phyloP scores from a whole-genome alignment of 2,113 vertebrate species.

The Chroicocephalus ridibundus region DNA sequence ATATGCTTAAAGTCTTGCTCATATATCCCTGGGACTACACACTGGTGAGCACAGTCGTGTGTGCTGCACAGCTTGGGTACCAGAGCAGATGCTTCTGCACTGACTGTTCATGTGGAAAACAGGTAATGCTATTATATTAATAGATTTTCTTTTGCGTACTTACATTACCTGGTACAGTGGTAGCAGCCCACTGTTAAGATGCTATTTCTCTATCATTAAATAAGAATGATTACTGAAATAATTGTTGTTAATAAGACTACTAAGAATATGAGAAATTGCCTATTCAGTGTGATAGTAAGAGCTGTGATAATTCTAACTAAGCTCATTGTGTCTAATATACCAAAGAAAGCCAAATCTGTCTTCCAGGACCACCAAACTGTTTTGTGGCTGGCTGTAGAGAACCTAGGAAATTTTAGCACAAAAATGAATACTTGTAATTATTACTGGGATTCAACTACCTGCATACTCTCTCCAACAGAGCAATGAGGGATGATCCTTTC shows the following conservation, averaged over 20 bases:
- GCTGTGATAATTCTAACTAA: neutral
- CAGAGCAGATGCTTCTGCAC: constrained; percentile 53
- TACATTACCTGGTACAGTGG: neutral
- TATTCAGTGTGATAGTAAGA: neutral
- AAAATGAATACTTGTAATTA: neutral
- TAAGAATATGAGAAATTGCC: neutral
- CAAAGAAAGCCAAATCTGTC: neutral
- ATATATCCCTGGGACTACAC: constrained; percentile 47
- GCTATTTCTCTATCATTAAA: constrained; percentile 11
- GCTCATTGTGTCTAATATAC: neutral
- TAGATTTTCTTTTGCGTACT: neutral
- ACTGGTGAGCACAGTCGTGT: constrained; percentile 41
- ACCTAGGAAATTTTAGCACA: neutral
- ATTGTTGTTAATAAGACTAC: neutral
- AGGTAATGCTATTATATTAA: constrained; percentile 51
- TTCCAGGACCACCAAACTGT: neutral
- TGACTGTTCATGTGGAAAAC: constrained; percentile 47
- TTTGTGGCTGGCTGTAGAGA: neutral
- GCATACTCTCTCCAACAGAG: neutral
- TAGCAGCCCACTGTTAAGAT: neutral
- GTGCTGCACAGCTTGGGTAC: constrained; percentile 44
- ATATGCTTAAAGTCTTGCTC: constrained; percentile 59
- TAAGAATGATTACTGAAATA: neutral
- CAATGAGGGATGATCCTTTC: neutral
- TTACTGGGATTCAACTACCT: neutral